Percentiles rank a stretch among this genome's conserved stretches.
Evolutionary conservation across 2,113 vertebrate species (phyloP).

Genomic region (Gallinago jamesoni): DNA sequence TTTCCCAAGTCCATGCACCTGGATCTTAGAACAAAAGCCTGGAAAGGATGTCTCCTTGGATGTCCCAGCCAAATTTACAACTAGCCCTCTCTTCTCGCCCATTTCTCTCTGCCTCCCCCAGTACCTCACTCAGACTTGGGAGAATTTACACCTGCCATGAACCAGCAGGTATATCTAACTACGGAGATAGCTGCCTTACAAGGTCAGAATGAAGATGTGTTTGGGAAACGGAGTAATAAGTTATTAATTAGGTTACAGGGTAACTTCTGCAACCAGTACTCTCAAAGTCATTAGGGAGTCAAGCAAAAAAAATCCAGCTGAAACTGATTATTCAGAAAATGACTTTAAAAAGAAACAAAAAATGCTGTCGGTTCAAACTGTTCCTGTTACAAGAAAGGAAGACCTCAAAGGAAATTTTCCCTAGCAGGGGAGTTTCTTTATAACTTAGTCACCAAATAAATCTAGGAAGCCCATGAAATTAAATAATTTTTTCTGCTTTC

Average conservation of each 20-base stretch:
- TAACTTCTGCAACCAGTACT: not conserved
- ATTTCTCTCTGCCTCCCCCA: not conserved
- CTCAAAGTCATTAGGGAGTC: not conserved
- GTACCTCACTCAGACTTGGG: not conserved
- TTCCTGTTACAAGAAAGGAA: not conserved
- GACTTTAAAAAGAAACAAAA: not conserved
- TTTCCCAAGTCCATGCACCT: not conserved
- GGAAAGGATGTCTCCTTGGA: not conserved
- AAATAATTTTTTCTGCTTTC: not conserved
- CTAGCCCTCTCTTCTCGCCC: not conserved
- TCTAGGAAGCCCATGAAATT: not conserved
- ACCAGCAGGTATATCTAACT: not conserved
- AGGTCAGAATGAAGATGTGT: not conserved
- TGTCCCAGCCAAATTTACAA: not conserved
- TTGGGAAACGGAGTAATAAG: not conserved
- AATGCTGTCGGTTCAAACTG: not conserved
- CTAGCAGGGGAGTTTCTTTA: not conserved
- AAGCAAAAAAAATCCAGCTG: not conserved
- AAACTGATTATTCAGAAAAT: constrained; percentile 13
- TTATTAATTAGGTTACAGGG: not conserved
- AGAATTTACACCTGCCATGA: not conserved
- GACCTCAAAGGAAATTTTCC: not conserved
- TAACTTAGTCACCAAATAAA: not conserved
- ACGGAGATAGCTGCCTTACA: not conserved
- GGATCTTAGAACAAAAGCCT: not conserved